A percentile compares a stretch with the other conserved stretches of the same genome.
Evolutionary conservation across 2,888 invertebrate genomes (phyloP).

Genomic region (Oscheius myriophilus): DNA sequence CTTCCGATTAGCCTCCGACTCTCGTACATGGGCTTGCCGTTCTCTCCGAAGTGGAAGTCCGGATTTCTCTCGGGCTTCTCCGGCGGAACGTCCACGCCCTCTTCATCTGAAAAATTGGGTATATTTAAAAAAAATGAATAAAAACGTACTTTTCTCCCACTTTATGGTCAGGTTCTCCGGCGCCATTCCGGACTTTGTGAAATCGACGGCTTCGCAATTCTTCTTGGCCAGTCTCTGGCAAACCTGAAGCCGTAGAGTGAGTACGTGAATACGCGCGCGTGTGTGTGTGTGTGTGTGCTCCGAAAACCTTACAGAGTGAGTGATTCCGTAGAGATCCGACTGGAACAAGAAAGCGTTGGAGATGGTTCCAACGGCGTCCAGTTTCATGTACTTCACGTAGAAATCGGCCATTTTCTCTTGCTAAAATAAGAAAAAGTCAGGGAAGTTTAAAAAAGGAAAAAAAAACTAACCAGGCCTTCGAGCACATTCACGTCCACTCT

Average conservation of each 20-base stretch:
- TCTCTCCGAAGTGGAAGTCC: conserved; percentile 45
- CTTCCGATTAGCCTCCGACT: conserved; percentile 54
- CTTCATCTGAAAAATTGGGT: conserved; percentile 4
- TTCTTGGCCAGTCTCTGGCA: conserved; percentile 65
- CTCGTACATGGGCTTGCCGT: conserved; percentile 45
- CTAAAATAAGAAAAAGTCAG: conserved; percentile 17
- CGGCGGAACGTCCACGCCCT: conserved; percentile 42
- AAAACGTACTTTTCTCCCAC: conserved; percentile 32
- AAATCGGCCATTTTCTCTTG: conserved; percentile 65
- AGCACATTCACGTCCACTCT: conserved; percentile 20
- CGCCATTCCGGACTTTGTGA: conserved; percentile 52
- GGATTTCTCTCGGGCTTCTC: conserved; percentile 46
- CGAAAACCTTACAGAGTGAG: conserved; percentile 48
- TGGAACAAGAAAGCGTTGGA: conserved; percentile 70
- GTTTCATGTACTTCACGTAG: conserved; percentile 70
- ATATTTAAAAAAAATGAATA: neutral
- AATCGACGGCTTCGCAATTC: conserved; percentile 69
- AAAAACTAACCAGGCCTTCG: conserved; percentile 32
- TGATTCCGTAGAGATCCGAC: conserved; percentile 69
- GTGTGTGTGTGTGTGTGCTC: too few species aligned
- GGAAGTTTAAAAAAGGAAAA: neutral
- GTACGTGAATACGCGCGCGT: neutral
- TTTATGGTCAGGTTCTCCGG: conserved; percentile 37
- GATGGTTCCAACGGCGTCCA: conserved; percentile 70
- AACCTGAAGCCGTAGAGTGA: conserved; percentile 33